Percentiles rank a stretch among this genome's conserved stretches.
Evolutionary conservation across 2,113 vertebrate genomes (phyloP).

Genomic region (Acanthochromis polyacanthus): DNA sequence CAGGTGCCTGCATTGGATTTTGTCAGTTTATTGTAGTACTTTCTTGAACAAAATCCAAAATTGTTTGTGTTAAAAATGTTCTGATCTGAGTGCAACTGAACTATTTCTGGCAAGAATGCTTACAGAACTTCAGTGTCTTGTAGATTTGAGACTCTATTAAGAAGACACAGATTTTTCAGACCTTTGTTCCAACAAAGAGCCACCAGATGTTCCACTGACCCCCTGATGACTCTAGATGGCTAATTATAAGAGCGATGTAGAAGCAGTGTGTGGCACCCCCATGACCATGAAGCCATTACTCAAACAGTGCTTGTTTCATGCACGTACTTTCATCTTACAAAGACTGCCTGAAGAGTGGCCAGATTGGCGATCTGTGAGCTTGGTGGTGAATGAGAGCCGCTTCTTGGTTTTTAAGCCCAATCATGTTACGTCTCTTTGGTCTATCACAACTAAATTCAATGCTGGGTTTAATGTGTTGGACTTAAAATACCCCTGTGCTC

Average conservation of each 20-base stretch:
- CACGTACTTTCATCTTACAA: constrained; percentile 24
- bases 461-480: constrained; percentile 38
- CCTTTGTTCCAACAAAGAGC: constrained; percentile 12
- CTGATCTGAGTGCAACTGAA: no score
- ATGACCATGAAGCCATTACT: neutral
- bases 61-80: no score
- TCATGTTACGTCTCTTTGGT: constrained; percentile 12
- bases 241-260: constrained; percentile 21
- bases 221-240: constrained; percentile 19
- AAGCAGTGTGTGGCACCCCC: constrained; percentile 1
- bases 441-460: constrained; percentile 31
- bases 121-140: neutral
- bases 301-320: constrained; percentile 9
- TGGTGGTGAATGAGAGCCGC: constrained; percentile 16
- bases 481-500: constrained; percentile 53
- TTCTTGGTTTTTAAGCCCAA: neutral
- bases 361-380: constrained; percentile 10
- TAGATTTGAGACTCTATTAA: neutral
- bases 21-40: no score
- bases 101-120: no score
- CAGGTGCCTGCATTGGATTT: no score
- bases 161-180: constrained; percentile 9
- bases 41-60: no score
- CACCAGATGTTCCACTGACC: constrained; percentile 21
- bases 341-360: constrained; percentile 12